Conservation (phyloP, 1,140 invertebrate genomes). For the Watersipora subatra region DNA sequence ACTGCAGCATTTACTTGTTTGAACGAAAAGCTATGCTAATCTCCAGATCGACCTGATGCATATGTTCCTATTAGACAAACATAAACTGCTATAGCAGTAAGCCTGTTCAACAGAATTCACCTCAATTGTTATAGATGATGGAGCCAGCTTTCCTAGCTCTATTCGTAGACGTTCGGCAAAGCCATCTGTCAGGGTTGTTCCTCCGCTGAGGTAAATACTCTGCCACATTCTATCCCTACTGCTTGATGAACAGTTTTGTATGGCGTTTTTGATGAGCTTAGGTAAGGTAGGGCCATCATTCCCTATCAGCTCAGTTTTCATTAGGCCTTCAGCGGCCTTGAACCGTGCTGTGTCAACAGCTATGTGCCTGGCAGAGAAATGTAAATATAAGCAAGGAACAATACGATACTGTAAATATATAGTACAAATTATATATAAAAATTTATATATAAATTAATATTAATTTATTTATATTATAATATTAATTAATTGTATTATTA, state of each 20-base stretch:
- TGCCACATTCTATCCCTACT: constrained; percentile 45
- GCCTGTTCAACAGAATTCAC: constrained; percentile 30
- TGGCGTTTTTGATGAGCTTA: constrained; percentile 48
- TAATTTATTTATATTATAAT: too few species aligned
- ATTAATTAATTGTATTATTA: too few species aligned
- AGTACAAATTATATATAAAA: too few species aligned
- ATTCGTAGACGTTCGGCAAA: constrained; percentile 47
- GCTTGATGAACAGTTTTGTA: constrained; percentile 47
- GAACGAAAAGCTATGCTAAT: too few species aligned
- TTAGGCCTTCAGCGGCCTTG: constrained; percentile 49
- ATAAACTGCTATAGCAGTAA: too few species aligned
- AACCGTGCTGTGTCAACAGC: constrained; percentile 42
- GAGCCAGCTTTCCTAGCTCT: constrained; percentile 48
- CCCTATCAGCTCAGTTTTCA: constrained; percentile 50
- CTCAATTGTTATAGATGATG: constrained; percentile 47
- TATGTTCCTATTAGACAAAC: too few species aligned
- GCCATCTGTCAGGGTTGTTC: constrained; percentile 49
- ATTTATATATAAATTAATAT: too few species aligned
- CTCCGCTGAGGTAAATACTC: constrained; percentile 46
- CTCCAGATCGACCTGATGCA: too few species aligned
- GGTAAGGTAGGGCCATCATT: constrained; percentile 49
- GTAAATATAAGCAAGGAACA: neutral
- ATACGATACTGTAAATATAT: too few species aligned
- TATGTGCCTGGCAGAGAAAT: constrained; percentile 19
- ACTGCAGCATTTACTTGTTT: too few species aligned